These are phyloP conservation scores for Parascotia fuliginaria DNA, from an alignment of 2,888 invertebrate genomes.

Conservation along the genomic window DNA sequence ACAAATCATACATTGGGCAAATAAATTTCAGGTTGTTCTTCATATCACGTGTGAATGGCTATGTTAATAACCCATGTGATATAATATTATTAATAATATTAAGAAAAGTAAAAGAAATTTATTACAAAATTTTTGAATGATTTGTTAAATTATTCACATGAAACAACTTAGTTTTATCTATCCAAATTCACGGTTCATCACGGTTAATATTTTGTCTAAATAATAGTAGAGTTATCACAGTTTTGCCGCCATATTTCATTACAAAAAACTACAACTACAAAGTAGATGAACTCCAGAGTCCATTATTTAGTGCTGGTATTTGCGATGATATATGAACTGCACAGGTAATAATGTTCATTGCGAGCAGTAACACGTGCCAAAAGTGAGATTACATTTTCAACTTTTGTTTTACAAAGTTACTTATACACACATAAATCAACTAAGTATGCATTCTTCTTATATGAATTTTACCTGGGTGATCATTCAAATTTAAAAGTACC, in stretches of 20 bases:
- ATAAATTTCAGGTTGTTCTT: too few relatives aligned
- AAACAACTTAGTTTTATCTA: not conserved
- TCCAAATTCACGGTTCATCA: not conserved
- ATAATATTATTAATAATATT: too few relatives aligned
- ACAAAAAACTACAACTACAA: constrained; percentile 7
- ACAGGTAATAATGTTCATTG: constrained; percentile 38
- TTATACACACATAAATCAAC: constrained; percentile 30
- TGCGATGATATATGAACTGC: constrained; percentile 36
- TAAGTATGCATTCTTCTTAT: constrained; percentile 15
- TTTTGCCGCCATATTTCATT: constrained; percentile 5
- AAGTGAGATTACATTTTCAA: constrained; percentile 42
- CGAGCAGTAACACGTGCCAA: constrained; percentile 35
- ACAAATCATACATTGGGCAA: too few relatives aligned
- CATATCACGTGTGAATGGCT: too few relatives aligned
- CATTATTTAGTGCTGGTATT: constrained; percentile 29
- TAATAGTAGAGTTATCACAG: not conserved
- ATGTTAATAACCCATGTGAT: too few relatives aligned
- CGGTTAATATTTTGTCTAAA: not conserved
- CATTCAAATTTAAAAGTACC: constrained; percentile 31
- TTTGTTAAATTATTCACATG: too few relatives aligned
- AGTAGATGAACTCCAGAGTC: constrained; percentile 14
- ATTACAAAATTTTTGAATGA: too few relatives aligned
- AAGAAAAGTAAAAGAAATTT: too few relatives aligned
- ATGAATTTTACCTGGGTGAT: constrained; percentile 20
- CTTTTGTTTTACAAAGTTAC: constrained; percentile 38